These are phyloP conservation scores for Metridium senile DNA, from an alignment of 92 coral and sea anemone genomes.

Conservation along the genomic window DNA sequence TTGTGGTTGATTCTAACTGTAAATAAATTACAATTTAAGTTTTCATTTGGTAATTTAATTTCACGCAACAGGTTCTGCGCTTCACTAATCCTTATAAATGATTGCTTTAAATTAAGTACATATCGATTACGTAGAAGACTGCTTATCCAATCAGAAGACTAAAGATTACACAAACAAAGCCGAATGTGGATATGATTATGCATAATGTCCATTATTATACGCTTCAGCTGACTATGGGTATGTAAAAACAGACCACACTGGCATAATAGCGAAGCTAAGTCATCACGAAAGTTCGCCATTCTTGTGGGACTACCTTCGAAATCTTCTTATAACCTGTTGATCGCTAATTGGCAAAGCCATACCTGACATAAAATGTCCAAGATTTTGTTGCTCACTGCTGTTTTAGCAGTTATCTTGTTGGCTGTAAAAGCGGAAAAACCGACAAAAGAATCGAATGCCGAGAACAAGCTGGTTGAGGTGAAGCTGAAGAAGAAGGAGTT, in stretches of 20 bases:
- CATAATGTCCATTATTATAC: background rate
- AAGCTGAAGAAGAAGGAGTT: constrained; percentile 1
- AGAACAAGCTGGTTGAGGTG: background rate
- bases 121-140: background rate
- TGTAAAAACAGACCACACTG: background rate
- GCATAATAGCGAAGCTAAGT: too few relatives aligned
- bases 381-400: background rate
- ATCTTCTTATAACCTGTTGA: constrained; percentile 8
- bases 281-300: too few relatives aligned
- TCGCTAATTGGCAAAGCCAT: background rate
- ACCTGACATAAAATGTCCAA: background rate
- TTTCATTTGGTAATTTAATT: background rate
- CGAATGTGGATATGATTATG: background rate
- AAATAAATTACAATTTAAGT: too few relatives aligned
- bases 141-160: constrained; percentile 6
- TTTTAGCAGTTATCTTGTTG: constrained; percentile 4
- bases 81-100: background rate
- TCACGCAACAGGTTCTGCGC: constrained; percentile 9
- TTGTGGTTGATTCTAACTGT: background rate
- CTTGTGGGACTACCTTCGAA: background rate
- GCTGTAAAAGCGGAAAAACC: background rate
- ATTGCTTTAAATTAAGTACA: background rate
- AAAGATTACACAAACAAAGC: background rate
- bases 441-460: background rate
- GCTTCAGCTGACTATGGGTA: constrained; percentile 1